phyloP scores from a whole-genome alignment of 35 echinoderm and acorn worm species.

The Eucidaris tribuloides region DNA sequence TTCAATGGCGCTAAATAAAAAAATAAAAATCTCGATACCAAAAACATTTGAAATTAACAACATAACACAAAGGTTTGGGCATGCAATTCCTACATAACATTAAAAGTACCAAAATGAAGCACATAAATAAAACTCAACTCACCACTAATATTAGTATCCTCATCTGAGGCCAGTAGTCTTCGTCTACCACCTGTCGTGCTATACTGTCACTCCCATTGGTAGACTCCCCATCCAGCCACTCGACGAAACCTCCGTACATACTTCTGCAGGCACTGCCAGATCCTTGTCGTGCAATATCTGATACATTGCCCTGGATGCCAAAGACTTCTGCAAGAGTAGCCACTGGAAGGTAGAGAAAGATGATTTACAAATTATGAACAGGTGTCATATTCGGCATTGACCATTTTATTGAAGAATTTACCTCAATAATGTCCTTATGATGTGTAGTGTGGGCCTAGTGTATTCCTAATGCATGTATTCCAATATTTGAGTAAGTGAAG shows the following conservation, averaged over 20 bases:
- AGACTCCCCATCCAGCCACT: slow-evolving; percentile 78
- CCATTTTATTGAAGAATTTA: too few species aligned
- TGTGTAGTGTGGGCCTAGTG: background rate
- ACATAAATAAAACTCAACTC: slow-evolving; percentile 8
- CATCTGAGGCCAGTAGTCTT: slow-evolving; percentile 91
- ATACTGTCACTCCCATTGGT: slow-evolving; percentile 67
- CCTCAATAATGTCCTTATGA: background rate
- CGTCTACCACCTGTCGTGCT: slow-evolving; percentile 61
- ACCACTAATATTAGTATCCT: slow-evolving; percentile 91
- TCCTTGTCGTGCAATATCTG: slow-evolving; percentile 91
- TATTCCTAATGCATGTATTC: too few species aligned
- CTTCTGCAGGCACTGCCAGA: slow-evolving; percentile 99
- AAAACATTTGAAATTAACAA: too few species aligned
- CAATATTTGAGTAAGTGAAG: too few species aligned
- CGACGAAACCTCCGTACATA: slow-evolving; percentile 87
- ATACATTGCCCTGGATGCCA: slow-evolving; percentile 73
- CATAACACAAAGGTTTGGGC: too few species aligned
- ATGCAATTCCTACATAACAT: too few species aligned
- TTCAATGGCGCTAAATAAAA: too few species aligned
- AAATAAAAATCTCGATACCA: too few species aligned
- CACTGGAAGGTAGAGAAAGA: slow-evolving; percentile 53
- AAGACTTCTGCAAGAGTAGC: slow-evolving; percentile 74
- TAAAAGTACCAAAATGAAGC: too few species aligned
- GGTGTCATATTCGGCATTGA: too few species aligned
- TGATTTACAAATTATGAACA: background rate